Evolutionary conservation across 2,113 vertebrate species (phyloP), one percentile per base, ranked within the genome.

Genomic region (Pavo muticus): DNA sequence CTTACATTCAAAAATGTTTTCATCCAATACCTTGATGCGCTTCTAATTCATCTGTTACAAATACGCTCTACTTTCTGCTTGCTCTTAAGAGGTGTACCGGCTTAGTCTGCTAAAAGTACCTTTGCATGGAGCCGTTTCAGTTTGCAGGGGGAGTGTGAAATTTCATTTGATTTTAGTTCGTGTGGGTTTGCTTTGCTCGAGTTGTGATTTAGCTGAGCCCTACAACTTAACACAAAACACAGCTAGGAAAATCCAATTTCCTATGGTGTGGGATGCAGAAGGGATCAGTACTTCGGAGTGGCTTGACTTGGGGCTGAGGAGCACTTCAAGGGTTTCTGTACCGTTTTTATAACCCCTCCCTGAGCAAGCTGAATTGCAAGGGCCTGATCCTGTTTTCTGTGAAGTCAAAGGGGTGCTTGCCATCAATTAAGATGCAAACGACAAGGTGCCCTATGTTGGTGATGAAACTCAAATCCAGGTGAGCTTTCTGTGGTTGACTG

Each of bases 31-130:
- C 95, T 94, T 79, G 96, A 91, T 92, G 88, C 35, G 0, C 30
- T 93, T 96, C 95, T 97, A 96, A 95, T 97, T 93, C 48, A 69
- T 83, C 96, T 97, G 91, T 90, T 91, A 70, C 77, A 92, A 97
- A 96, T 85, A 54, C 40, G 56, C 61, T 88, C 40, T 79, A 14
- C 82, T 86, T 93, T 88, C 57, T 84, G 70, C 91, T 75, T 37
- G 2, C 64, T 63, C 85, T 84, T 65, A 45, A 71, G 64, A 90
- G 82, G 90, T 93, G 73, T 40, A 1, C 61, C 61, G 65, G 18
- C 52, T 86, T 84, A 0, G 0, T 70, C 87, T 90, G 75, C 72
- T 87, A 14, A 37, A 32, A 64, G 68, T 48, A 64, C 79, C 68
- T 91, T 67, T 80, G 71, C 4, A 2, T 20, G 54, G 68, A 44